Evolutionary conservation across 1,140 invertebrate species (phyloP).

Genomic region (Scylla paramamosain): DNA sequence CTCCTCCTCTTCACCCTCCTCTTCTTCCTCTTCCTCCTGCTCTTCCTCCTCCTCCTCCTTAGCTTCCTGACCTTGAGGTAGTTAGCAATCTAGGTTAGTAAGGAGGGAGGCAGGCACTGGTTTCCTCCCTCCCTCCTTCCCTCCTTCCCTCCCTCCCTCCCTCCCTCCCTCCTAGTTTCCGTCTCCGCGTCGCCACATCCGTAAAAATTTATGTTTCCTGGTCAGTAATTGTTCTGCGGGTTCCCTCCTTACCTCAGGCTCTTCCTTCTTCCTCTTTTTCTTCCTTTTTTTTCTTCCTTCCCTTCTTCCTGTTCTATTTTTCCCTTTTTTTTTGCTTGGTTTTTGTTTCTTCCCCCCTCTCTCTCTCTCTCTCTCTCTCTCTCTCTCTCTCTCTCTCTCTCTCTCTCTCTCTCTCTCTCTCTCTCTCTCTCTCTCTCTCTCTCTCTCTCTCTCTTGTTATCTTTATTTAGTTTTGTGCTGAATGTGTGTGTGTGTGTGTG

Average conservation of each 20-base stretch:
- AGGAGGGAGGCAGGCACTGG: not conserved
- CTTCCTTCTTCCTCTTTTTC: not conserved
- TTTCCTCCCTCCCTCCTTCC: not conserved
- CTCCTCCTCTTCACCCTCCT: slow-evolving; percentile 1
- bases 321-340: not conserved
- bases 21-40: not conserved
- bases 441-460: not conserved
- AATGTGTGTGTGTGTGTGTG: not conserved
- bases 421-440: not conserved
- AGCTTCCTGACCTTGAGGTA: not conserved
- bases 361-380: not conserved
- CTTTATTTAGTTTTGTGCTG: not conserved
- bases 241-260: not conserved
- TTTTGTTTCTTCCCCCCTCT: not conserved
- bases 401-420: not conserved
- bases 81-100: not conserved
- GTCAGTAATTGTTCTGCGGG: too few species aligned
- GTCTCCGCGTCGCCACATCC: too few species aligned
- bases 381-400: not conserved
- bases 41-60: not conserved
- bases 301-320: not conserved
- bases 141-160: too few species aligned
- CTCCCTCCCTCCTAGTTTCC: too few species aligned
- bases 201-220: too few species aligned
- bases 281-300: not conserved